Conservation (phyloP, 2,888 invertebrate genomes). For the Mesorhabditis belari region DNA sequence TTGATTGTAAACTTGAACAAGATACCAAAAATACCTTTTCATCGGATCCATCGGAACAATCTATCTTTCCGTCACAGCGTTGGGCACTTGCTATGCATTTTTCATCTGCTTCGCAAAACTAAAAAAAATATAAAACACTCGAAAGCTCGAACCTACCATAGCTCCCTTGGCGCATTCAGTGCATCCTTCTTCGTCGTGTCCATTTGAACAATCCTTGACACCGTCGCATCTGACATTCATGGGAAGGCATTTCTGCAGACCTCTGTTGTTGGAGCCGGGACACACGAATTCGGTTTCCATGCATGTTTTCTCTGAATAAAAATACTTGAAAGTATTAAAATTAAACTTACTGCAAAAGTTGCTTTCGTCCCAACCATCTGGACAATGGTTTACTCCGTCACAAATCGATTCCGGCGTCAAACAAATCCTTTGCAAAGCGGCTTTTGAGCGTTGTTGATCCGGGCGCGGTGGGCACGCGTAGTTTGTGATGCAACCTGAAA, state of each 20-base stretch:
- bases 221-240: neutral
- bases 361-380: neutral
- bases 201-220: neutral
- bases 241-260: neutral
- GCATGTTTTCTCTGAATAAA: neutral
- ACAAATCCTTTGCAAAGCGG: too few relatives aligned
- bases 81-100: too few relatives aligned
- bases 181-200: neutral
- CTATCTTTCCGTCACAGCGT: too few relatives aligned
- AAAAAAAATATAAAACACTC: too few relatives aligned
- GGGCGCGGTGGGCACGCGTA: neutral
- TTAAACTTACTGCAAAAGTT: neutral
- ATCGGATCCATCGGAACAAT: too few relatives aligned
- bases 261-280: too few relatives aligned
- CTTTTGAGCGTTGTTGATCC: too few relatives aligned
- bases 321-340: neutral
- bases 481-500: neutral
- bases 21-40: too few relatives aligned
- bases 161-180: too few relatives aligned
- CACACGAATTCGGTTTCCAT: neutral
- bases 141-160: too few relatives aligned
- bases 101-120: too few relatives aligned
- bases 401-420: neutral
- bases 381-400: neutral
- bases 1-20: too few relatives aligned